phyloP scores from a whole-genome alignment of 2,113 vertebrate genomes.

The Diadophis punctatus region DNA sequence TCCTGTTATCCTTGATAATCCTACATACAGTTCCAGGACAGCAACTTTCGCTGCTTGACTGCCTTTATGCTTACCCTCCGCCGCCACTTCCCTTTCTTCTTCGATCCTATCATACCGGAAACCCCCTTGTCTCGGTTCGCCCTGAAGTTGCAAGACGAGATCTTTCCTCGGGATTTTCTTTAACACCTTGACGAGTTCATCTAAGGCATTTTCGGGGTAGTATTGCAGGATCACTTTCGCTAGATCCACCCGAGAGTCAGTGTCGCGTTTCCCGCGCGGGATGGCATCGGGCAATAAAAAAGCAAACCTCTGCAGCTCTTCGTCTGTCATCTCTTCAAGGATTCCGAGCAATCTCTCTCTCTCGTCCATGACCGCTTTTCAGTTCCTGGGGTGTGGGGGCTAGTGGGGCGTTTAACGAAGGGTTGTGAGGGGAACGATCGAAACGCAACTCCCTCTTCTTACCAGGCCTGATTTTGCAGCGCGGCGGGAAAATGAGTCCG shows the following conservation, averaged over 20 bases:
- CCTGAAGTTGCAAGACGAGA: neutral
- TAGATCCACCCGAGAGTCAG: neutral
- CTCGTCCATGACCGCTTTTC: neutral
- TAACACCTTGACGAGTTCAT: neutral
- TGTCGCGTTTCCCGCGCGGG: neutral
- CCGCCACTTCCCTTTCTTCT: too few relatives aligned
- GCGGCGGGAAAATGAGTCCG: neutral
- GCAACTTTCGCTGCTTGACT: neutral
- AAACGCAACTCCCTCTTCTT: neutral
- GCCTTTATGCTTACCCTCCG: neutral
- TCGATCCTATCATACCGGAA: accelerated
- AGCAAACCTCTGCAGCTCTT: neutral
- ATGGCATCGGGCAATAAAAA: neutral
- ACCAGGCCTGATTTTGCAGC: neutral
- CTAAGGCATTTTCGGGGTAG: neutral
- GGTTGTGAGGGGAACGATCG: neutral
- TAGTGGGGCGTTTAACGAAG: neutral
- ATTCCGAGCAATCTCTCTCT: neutral
- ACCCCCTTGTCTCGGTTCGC: accelerated
- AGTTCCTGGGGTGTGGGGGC: neutral
- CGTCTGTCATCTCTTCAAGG: neutral
- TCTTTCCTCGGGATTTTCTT: neutral
- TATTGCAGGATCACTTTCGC: neutral
- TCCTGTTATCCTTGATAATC: neutral
- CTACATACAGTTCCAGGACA: neutral